Base-by-base conservation (phyloP, 1,140 invertebrate species). In the Trachymyrmex cornetzi region DNA sequence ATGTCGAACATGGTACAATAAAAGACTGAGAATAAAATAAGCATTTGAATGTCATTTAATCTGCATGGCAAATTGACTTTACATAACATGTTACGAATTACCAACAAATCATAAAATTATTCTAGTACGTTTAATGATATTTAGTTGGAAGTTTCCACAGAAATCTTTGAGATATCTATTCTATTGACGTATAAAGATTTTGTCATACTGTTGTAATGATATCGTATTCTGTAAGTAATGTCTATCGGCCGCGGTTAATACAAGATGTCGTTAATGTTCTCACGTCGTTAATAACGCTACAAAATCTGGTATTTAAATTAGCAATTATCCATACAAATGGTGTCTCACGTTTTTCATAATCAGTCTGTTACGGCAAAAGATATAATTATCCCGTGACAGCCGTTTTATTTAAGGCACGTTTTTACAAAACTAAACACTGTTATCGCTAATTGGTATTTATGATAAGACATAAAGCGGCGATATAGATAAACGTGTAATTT, bases 261-360 rank as follows among this genome's bases (percentile, higher is more conserved):
- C 24, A 50, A 77, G 59, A 66, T 79, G 24, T 30, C n/a, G n/a
- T n/a, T n/a, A n/a, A n/a, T n/a, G n/a, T 66, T 34, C 34, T 48
- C 38, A 66, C 59, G 38, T 79, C 38, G 24, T 79, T 57, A 24
- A 66, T 79, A 66, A 79, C 19, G 12, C 24, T 48, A 22, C 59
- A 50, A 79, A 79, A 79, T 79, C 44, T 79, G 77, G 24, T 79
- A 66, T 79, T 66, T 48, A 79, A 79, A 79, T 79, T 38, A 79
- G 59, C 38, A 79, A 79, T 79, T 79, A 66, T 66, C 59, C 44
- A 22, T 27, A 66, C 38, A 19, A 30, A 44, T 5, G 38, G 38
- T 24, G 24, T 66, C 24, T 66, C 12, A 16, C 59, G 12, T 30
- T 79, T 79, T 50, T 79, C 77, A 79, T 66, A 79, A 79, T 79